Evolutionary conservation across 2,888 invertebrate species (phyloP).

Genomic region (Tinea trinotella): DNA sequence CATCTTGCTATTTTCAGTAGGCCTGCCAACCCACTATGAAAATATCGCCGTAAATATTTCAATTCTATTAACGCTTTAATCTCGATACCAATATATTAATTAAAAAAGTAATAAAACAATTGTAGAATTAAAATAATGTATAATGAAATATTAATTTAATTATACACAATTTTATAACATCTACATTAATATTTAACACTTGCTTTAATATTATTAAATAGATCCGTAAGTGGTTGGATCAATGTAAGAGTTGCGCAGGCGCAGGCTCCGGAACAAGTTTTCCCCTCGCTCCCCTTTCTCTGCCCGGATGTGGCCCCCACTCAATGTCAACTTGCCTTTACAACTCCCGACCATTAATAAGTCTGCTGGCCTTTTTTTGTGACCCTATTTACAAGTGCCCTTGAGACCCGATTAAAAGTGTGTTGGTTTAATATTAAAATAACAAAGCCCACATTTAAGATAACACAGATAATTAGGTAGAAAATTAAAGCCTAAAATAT

Average conservation of each 20-base stretch:
- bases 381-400: not conserved
- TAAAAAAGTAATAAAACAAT: not conserved
- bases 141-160: not conserved
- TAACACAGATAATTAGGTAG: too few relatives aligned
- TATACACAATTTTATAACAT: too few relatives aligned
- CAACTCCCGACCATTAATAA: slow-evolving; percentile 18
- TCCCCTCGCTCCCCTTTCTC: slow-evolving; percentile 24
- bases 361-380: not conserved
- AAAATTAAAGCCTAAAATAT: too few relatives aligned
- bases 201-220: not conserved
- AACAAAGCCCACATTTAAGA: too few relatives aligned
- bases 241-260: slow-evolving; percentile 2
- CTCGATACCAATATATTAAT: too few relatives aligned
- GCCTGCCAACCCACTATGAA: too few relatives aligned
- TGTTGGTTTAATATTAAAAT: too few relatives aligned
- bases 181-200: not conserved
- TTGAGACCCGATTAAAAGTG: not conserved
- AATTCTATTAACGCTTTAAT: too few relatives aligned
- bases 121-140: not conserved
- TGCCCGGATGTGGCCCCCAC: slow-evolving; percentile 33
- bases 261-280: slow-evolving; percentile 26
- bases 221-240: not conserved
- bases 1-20: too few relatives aligned
- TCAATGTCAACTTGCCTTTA: slow-evolving; percentile 27
- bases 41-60: too few relatives aligned